Evolutionary conservation across 37 sponge, comb jelly and placozoan species (phyloP), one percentile per base, ranked within the genome.

Genomic region (Lycopodina hypogea): DNA sequence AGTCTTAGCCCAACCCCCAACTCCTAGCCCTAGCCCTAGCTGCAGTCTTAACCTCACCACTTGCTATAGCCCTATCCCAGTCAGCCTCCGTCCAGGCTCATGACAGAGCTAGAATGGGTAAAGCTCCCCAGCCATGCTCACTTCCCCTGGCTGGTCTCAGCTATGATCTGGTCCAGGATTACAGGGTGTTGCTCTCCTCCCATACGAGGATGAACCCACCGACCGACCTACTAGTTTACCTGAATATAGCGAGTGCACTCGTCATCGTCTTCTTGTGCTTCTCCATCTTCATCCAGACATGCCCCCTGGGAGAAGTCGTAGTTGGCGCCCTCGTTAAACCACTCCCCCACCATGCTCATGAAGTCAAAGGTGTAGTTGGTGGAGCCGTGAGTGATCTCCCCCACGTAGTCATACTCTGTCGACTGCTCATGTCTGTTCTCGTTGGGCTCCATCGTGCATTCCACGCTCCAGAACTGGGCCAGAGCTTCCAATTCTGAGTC

Each of bases 361-460:
- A 68, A 40, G 69, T 79, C 53, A 18, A 62, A 35, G n/a, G 80
- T 42, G 70, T 69, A 79, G 69, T 79, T 79, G 26, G 26, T 42
- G 7, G 80, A 56, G 69, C 52, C 80, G 35, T 22, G 68, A 9
- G 34, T 1, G 37, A 40, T 79, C 41, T 79, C 70, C 24, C 80
- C 80, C 3, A 79, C 70, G 53, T 56, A 79, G 80, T 79, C 80
- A 58, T 56, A 79, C 2, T 53, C 70, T 1, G 56, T 56, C 1
- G 80, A 79, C 35, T 79, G 80, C 21, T 68, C 80, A 28, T 79
- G 80, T 18, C 70, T 35, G 29, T 69, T 52, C 58, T 79, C 80
- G n/a, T 79, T 79, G 26, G 37, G 69, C 80, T 26, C 32, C 39
- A 79, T 52, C 70, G 35, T 41, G 26, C 80, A 79, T n/a, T 79